Evolutionary conservation across 64 coral and sea anemone genomes (phyloP).

Genomic region (Orbicella faveolata): DNA sequence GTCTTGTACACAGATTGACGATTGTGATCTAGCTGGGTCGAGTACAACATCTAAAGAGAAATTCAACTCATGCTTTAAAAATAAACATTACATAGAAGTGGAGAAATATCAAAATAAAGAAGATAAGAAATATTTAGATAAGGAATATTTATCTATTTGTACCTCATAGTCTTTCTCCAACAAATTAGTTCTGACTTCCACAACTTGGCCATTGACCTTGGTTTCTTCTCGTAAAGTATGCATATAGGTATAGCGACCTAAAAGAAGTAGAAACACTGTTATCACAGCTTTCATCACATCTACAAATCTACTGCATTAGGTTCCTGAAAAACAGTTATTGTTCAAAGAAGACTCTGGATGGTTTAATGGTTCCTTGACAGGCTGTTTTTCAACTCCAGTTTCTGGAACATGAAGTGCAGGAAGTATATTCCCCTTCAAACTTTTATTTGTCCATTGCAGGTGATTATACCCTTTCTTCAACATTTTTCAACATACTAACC

Average conservation of each 20-base stretch:
- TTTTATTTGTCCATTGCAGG: no score
- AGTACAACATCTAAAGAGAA: constrained; percentile 63
- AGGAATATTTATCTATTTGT: neutral
- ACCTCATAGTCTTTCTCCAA: constrained; percentile 86
- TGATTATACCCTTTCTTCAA: no score
- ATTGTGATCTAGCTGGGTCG: constrained; percentile 63
- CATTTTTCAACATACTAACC: no score
- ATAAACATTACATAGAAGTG: no score
- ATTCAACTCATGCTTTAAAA: neutral
- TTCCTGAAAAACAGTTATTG: no score
- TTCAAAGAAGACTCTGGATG: no score
- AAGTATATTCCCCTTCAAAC: no score
- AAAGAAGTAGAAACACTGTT: neutral
- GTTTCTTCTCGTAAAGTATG: constrained; percentile 77
- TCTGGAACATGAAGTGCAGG: no score
- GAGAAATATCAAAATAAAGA: neutral
- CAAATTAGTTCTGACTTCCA: constrained; percentile 88
- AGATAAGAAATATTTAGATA: neutral
- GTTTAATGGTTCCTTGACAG: no score
- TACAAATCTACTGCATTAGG: no score
- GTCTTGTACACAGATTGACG: constrained; percentile 84
- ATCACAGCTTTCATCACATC: neutral
- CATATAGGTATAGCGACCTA: constrained; percentile 78
- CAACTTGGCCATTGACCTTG: constrained; percentile 77
- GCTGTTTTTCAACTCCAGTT: no score